Evolutionary conservation across 2,113 vertebrate species (phyloP).

Genomic region (Piprites chloris): DNA sequence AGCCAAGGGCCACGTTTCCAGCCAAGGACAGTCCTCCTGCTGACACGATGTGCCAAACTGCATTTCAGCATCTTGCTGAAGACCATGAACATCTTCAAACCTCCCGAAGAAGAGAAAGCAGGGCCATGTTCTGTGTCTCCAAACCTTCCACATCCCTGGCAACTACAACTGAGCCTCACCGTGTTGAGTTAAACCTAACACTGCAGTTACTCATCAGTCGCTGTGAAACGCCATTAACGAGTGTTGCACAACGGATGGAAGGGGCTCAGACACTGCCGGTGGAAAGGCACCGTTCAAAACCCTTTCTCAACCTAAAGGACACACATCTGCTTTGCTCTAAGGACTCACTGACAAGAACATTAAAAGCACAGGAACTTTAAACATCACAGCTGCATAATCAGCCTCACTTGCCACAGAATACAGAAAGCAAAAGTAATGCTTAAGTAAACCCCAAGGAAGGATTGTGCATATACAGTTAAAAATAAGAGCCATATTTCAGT

Average conservation of each 20-base stretch:
- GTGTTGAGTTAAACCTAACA: not conserved
- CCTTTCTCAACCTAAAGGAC: not conserved
- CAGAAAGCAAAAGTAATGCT: not conserved
- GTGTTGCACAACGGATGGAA: not conserved
- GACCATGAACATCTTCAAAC: not conserved
- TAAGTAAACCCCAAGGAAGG: not conserved
- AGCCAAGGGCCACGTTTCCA: not conserved
- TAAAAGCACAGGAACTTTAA: not conserved
- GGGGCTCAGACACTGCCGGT: not conserved
- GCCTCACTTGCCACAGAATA: not conserved
- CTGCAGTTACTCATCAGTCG: not conserved
- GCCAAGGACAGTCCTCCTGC: not conserved
- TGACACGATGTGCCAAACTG: not conserved
- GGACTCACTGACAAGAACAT: not conserved
- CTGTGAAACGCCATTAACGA: not conserved
- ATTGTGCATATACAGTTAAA: not conserved
- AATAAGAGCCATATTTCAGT: not conserved
- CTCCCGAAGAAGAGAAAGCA: not conserved
- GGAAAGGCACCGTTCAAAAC: not conserved
- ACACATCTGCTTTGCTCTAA: not conserved
- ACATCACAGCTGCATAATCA: not conserved
- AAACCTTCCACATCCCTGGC: not conserved
- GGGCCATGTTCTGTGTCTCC: not conserved
- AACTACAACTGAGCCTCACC: not conserved
- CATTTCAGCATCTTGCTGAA: not conserved